These are phyloP conservation scores for Rhegmatorhina hoffmannsi DNA, from an alignment of 2,113 vertebrate species.

Conservation along the genomic window DNA sequence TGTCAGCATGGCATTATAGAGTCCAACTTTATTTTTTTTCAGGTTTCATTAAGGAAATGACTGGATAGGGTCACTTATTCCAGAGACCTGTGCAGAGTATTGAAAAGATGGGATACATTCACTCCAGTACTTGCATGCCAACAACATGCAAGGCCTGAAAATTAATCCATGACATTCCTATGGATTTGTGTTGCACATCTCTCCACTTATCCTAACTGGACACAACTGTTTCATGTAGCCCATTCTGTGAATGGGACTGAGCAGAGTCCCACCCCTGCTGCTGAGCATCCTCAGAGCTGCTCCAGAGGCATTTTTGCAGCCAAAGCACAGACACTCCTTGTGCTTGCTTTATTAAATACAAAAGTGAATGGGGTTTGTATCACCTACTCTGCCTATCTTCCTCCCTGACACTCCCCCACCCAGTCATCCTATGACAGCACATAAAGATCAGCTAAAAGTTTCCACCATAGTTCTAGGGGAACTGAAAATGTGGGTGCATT, in stretches of 20 bases:
- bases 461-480: neutral
- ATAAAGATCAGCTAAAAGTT: neutral
- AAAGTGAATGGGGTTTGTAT: neutral
- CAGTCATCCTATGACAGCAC: neutral
- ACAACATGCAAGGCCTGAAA: neutral
- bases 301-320: neutral
- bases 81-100: neutral
- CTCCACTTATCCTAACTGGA: neutral
- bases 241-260: neutral
- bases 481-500: neutral
- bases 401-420: neutral
- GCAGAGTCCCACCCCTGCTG: neutral
- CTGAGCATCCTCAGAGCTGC: neutral
- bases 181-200: neutral
- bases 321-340: neutral
- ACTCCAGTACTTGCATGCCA: neutral
- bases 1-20: neutral
- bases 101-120: neutral
- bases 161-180: neutral
- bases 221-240: neutral
- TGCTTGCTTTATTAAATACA: neutral
- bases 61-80: neutral
- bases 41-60: neutral
- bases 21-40: neutral
- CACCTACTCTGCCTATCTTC: neutral